Base-by-base conservation (phyloP, 2,888 invertebrate genomes). In the Coelopa pilipes region DNA sequence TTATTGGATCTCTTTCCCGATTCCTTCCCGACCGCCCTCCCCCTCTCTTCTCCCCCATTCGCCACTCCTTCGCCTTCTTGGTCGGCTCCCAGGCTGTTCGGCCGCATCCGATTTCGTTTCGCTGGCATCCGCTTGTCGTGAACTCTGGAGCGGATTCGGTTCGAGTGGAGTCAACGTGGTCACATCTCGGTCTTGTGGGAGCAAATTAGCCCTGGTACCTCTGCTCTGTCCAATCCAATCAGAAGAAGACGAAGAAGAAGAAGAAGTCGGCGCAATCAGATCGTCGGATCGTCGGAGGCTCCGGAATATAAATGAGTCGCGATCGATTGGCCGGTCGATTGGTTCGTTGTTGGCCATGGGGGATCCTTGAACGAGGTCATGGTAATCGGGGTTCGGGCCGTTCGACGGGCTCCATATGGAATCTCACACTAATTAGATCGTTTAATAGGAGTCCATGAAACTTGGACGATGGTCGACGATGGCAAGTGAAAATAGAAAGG, bases 1-100 rank as follows among this genome's bases (percentile, higher is more conserved):
- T 77, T 76, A 76, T 77, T 78, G 77, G 76, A 77, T 78, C 75
- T 71, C 53, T 45, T 63, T 13, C 45, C n/a, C 34, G 49, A 21
- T 13, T 70, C 60, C 60, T 0, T 24, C 12, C 21, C 21, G 47
- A 17, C 55, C 50, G 2, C 50, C 24, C 21, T 21, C 1, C 1
- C 34, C 34, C 34, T 34, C 34, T 47, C 46, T 7, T 10, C n/a
- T 21, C 46, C n/a, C 4, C 46, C 3, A 46, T 67, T 50, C 53
- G 24, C 9, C n/a, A n/a, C n/a, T n/a, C n/a, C n/a, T 55, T 68
- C 15, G 55, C 7, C 46, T 55, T 34, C 9, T 62, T 19, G 60
- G 19, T 62, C 53, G 53, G 4, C 21, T 55, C 15, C 19, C 7
- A 59, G 65, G 46, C 46, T 66, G 12, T 19, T 50, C 24, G 50